Evolutionary conservation across 2,797 vertebrate genomes (phyloP), one percentile per base, ranked within the genome.

Genomic region (Hirundo rustica): DNA sequence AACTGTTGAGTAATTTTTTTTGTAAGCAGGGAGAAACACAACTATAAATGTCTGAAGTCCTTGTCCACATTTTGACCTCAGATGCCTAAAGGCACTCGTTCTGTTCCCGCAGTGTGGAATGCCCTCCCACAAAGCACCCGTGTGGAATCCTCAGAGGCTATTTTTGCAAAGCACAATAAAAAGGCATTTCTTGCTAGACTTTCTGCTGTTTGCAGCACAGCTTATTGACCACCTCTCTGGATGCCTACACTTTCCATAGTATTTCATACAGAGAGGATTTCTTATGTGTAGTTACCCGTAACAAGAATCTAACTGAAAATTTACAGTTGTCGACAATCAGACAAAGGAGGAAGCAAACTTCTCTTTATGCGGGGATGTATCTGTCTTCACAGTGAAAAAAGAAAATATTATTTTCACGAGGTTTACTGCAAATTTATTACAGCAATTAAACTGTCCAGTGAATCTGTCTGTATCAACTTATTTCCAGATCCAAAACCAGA

Each of bases 401-500:
- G 54, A 86, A 89, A 93, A 80, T 32, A 81, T 26, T 74, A 70
- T 70, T 95, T 97, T 90, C 88, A 88, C 4, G 2, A 90, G 61
- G 48, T 95, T 97, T 95, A 94, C 85, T 93, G 74, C 55, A 91
- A 95, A 78, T 75, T 97, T 95, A 93, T 95, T 91, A 92, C 48
- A 70, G 94, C 51, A 89, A 92, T 96, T 91, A 95, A 97, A 95
- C 77, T 87, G 92, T 86, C 95, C 91, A 74, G 76, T 78, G 93
- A 95, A 81, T 72, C 88, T 91, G 86, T 32, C 83, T 77, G 89
- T 50, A 72, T 89, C 91, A 95, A 90, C 92, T 96, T 95, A 95
- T 90, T 97, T 96, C 75, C 88, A 95, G 64, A 92, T 93, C 78
- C 80, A 93, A 96, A 97, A 95, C 74, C 77, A 96, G 79, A 91